These are phyloP conservation scores for Adelphocoris suturalis DNA, from an alignment of 2,888 invertebrate species.

Conservation along the genomic window DNA sequence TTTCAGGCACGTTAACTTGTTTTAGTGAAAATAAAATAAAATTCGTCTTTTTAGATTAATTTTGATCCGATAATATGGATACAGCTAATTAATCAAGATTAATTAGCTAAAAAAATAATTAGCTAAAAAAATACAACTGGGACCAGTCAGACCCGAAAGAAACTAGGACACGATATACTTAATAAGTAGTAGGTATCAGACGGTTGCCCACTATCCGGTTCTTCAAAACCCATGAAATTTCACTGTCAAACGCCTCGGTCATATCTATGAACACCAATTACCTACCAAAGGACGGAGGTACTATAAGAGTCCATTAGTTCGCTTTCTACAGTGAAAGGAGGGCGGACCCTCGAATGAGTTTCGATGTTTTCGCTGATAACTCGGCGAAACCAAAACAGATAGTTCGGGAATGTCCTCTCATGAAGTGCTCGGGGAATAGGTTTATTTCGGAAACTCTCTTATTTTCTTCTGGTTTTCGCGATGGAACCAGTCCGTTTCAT, in stretches of 20 bases:
- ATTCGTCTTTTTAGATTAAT: too few relatives aligned
- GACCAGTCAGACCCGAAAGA: too few relatives aligned
- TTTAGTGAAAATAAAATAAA: too few relatives aligned
- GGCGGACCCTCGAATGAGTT: conserved; percentile 13
- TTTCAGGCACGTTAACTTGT: too few relatives aligned
- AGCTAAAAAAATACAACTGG: too few relatives aligned
- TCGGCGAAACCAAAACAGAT: conserved; percentile 10
- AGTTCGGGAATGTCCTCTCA: not conserved
- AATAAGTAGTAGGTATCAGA: too few relatives aligned
- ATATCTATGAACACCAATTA: not conserved
- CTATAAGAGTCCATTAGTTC: not conserved
- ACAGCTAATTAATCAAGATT: too few relatives aligned
- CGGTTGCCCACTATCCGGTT: too few relatives aligned
- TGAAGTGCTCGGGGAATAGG: not conserved
- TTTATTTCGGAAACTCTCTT: not conserved
- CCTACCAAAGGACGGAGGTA: not conserved
- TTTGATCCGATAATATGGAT: too few relatives aligned
- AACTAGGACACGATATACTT: too few relatives aligned
- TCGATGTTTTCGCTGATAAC: not conserved
- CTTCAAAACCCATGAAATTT: not conserved
- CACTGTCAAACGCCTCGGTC: conserved; percentile 2
- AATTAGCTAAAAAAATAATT: too few relatives aligned
- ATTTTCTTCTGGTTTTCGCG: not conserved
- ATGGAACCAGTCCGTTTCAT: not conserved
- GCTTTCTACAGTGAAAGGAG: conserved; percentile 15